Evolutionary conservation across 2,888 invertebrate species (phyloP), one percentile per base, ranked within the genome.

Genomic region (Meandrusa payeni): DNA sequence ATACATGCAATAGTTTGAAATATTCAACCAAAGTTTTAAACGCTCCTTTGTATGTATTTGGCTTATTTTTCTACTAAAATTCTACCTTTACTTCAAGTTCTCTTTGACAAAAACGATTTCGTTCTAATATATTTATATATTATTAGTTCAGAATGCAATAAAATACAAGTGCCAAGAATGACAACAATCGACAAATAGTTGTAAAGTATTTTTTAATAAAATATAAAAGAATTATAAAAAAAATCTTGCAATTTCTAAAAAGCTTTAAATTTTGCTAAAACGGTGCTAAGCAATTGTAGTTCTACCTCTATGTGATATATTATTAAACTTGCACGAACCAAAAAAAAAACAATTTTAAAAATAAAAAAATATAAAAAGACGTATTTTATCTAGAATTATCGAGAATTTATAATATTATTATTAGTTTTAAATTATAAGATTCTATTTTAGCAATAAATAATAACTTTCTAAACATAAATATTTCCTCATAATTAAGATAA

Each of bases 341-440:
- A 42, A 46, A 22, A 42, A 26, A 13, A 12, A 37, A 13, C 3
- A 29, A 43, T 57, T 51, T 58, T 54, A 50, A 47, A 45, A 52
- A 54, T 40, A 38, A 54, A 40, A 17, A 31, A 54, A 38, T 63
- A n/a, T n/a, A n/a, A n/a, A n/a, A n/a, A n/a, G n/a, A n/a, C n/a
- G 61, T 17, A 20, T 31, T 32, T 20, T 20, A 32, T 32, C 32
- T 32, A 20, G 19, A 32, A 19, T 10, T 19, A 19, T 32, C 32
- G 19, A 11, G 9, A 20, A 5, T 11, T 32, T 32, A 20, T 20
- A 20, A 19, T 7, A 27, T n/a, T n/a, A 11, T 19, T 37, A 27
- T 26, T 26, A 17, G 11, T 26, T n/a, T n/a, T n/a, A n/a, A n/a
- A n/a, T n/a, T n/a, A 4, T 11, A 22, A 27, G 11, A 27, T 5